phyloP scores from a whole-genome alignment of 2,888 invertebrate species.

The Sphaerolaimus hirsutus region DNA sequence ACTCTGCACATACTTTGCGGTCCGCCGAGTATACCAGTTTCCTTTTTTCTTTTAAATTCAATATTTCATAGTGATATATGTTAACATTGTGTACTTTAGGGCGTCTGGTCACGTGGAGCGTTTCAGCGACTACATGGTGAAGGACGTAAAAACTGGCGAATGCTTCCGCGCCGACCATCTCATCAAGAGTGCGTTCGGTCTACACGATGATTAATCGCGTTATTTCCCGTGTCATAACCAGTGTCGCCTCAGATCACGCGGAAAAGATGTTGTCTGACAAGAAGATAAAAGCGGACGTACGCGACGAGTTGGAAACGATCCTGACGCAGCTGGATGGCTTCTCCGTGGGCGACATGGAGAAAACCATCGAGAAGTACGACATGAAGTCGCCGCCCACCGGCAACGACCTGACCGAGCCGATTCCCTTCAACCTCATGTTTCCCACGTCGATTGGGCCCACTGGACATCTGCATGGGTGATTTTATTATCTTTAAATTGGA shows the following conservation, averaged over 20 bases:
- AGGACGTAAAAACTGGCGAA: conserved; percentile 78
- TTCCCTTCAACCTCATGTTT: conserved; percentile 98
- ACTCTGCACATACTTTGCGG: no score
- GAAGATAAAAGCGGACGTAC: background rate
- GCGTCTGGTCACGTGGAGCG: conserved; percentile 96
- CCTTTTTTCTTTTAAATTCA: no score
- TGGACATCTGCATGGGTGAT: conserved; percentile 59
- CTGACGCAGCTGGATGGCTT: conserved; percentile 51
- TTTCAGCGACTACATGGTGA: conserved; percentile 97
- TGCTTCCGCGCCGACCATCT: conserved; percentile 91
- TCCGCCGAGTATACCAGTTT: no score
- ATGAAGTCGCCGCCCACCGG: conserved; percentile 87
- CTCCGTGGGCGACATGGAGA: conserved; percentile 64
- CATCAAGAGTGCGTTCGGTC: conserved; percentile 42
- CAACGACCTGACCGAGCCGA: conserved; percentile 73
- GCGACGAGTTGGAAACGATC: background rate
- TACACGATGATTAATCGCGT: background rate
- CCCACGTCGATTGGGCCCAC: conserved; percentile 89
- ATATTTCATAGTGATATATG: no score
- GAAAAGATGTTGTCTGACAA: conserved; percentile 11
- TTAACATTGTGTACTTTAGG: no score
- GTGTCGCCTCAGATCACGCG: conserved; percentile 9
- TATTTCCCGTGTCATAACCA: background rate
- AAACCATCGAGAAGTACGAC: conserved; percentile 53
- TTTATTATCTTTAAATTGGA: background rate